A percentile compares a stretch with the other conserved stretches of the same genome.
Conservation (phyloP, 2,888 invertebrate species). For the Drosophila histrio region DNA sequence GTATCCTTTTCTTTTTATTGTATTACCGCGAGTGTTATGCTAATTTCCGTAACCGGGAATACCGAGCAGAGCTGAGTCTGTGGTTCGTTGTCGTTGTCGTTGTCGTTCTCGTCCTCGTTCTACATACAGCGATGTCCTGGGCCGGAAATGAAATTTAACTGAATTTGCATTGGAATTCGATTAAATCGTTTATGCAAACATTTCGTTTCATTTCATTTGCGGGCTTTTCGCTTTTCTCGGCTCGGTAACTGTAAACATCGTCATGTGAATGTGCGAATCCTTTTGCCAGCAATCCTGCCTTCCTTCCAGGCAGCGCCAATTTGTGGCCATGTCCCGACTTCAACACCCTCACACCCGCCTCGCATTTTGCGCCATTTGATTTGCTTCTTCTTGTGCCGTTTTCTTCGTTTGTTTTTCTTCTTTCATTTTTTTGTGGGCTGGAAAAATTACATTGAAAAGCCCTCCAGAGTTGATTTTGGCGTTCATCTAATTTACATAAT, state of each 20-base stretch:
- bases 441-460: slow-evolving; percentile 65
- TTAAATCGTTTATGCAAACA: slow-evolving; percentile 84
- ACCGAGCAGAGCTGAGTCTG: slow-evolving; percentile 23
- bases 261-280: slow-evolving; percentile 67
- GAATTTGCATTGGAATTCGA: slow-evolving; percentile 84
- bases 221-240: slow-evolving; percentile 67
- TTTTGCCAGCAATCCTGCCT: slow-evolving; percentile 28
- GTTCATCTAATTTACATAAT: slow-evolving; percentile 80
- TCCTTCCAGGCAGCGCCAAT: slow-evolving; percentile 16
- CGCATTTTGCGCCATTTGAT: background rate
- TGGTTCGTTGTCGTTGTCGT: slow-evolving; percentile 26
- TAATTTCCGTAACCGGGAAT: slow-evolving; percentile 77
- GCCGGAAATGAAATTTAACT: slow-evolving; percentile 82
- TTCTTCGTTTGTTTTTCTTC: slow-evolving; percentile 16
- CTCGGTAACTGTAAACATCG: slow-evolving; percentile 47
- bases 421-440: slow-evolving; percentile 8
- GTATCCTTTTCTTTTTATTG: slow-evolving; percentile 78
- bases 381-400: slow-evolving; percentile 43
- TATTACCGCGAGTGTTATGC: slow-evolving; percentile 81
- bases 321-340: slow-evolving; percentile 40
- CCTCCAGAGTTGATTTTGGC: slow-evolving; percentile 72
- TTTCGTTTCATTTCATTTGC: slow-evolving; percentile 80
- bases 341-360: background rate
- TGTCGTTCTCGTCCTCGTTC: slow-evolving; percentile 6
- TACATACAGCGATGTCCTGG: slow-evolving; percentile 13